phyloP scores from a whole-genome alignment of 2,888 invertebrate genomes.

The Conistra vaccinii region DNA sequence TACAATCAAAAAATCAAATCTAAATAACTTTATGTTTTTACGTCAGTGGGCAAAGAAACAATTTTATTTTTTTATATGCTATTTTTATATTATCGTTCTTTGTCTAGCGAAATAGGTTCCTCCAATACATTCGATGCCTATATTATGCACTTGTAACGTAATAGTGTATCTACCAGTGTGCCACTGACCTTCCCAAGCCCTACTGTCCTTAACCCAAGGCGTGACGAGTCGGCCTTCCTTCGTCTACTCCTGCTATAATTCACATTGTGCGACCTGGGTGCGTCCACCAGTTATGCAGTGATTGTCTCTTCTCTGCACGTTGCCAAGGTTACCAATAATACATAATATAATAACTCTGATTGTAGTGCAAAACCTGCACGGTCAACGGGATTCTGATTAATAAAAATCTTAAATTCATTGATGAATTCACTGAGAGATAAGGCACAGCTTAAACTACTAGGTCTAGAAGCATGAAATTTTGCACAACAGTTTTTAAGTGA shows the following conservation, averaged over 20 bases:
- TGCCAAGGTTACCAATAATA: conserved; percentile 77
- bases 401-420: background rate
- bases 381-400: conserved; percentile 21
- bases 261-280: conserved; percentile 87
- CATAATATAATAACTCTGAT: conserved; percentile 43
- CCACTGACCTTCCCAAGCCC: conserved; percentile 51
- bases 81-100: background rate
- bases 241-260: conserved; percentile 82
- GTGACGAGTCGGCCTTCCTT: conserved; percentile 90
- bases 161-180: conserved; percentile 48
- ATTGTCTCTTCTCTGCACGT: conserved; percentile 87
- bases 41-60: background rate
- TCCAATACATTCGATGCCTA: background rate
- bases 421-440: background rate
- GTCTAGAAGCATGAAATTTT: background rate
- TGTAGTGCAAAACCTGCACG: conserved; percentile 63
- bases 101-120: background rate
- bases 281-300: conserved; percentile 88
- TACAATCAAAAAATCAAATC: background rate
- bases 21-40: background rate
- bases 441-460: background rate
- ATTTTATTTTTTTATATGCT: background rate
- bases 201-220: conserved; percentile 88
- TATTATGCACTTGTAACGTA: background rate
- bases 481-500: background rate